Conservation (phyloP, 2,113 vertebrate species). For the Ceyx melanurus region DNA sequence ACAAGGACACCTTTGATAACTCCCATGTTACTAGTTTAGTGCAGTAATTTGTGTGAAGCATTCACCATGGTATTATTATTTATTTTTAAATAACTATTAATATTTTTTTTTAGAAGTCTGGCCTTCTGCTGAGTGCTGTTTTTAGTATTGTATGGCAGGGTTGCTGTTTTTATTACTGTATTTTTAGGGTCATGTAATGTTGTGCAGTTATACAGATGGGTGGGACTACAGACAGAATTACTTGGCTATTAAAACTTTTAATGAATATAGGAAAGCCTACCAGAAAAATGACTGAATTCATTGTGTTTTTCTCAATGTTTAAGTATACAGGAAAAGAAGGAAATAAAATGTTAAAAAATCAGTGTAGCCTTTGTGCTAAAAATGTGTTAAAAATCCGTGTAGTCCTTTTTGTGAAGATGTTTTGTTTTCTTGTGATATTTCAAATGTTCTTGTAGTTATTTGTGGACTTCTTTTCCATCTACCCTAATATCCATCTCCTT, state of each 20-base stretch:
- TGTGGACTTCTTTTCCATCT: neutral
- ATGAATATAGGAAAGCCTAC: neutral
- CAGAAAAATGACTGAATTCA: neutral
- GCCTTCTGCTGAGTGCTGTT: neutral
- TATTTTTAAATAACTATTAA: neutral
- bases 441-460: neutral
- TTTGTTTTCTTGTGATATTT: neutral
- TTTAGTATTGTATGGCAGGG: neutral
- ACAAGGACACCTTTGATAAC: neutral
- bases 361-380: neutral
- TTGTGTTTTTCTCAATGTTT: neutral
- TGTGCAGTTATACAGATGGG: neutral
- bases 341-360: neutral
- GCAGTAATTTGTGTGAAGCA: neutral
- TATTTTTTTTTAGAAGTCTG: neutral
- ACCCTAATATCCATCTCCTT: neutral
- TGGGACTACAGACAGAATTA: neutral
- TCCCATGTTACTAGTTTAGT: neutral
- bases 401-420: neutral
- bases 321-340: neutral
- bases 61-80: neutral
- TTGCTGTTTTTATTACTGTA: neutral
- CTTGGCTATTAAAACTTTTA: conserved; percentile 39
- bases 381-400: neutral
- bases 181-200: conserved; percentile 19